Conservation (phyloP, 2,113 vertebrate genomes). For the Passer montanus region DNA sequence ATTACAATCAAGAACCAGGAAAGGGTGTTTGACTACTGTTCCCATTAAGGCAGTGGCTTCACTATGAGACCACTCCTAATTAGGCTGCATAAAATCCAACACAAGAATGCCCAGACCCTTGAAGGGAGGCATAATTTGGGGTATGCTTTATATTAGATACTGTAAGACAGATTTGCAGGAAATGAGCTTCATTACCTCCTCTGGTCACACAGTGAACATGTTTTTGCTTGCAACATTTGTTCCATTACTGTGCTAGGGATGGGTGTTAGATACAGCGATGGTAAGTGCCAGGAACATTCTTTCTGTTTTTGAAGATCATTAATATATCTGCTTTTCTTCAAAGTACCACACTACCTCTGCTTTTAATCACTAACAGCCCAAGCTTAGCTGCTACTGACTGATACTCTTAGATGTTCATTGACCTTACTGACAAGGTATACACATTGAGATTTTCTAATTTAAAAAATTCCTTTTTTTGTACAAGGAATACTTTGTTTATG, state of each 20-base stretch:
- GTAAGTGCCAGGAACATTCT: conserved; percentile 50
- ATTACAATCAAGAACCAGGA: background rate
- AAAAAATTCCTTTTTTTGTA: background rate
- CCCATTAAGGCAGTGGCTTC: background rate
- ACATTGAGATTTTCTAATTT: background rate
- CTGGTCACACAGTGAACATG: conserved; percentile 31
- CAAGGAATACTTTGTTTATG: background rate
- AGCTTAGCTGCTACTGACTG: background rate
- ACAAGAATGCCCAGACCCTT: background rate
- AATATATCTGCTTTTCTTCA: conserved; percentile 32
- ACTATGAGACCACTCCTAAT: background rate
- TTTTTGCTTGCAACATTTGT: conserved; percentile 48
- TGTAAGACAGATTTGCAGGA: conserved; percentile 31
- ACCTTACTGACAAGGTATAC: background rate
- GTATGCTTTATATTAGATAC: background rate
- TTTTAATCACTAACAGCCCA: background rate
- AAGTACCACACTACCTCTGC: background rate
- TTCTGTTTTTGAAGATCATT: conserved; percentile 44
- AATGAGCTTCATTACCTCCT: conserved; percentile 51
- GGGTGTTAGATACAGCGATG: conserved; percentile 37
- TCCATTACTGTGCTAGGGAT: conserved; percentile 31
- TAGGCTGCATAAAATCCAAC: background rate
- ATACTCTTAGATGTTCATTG: background rate
- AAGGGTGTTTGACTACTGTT: background rate
- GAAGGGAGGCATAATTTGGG: background rate